Evolutionary conservation across 2,113 vertebrate species (phyloP).

Genomic region (Gambusia affinis): DNA sequence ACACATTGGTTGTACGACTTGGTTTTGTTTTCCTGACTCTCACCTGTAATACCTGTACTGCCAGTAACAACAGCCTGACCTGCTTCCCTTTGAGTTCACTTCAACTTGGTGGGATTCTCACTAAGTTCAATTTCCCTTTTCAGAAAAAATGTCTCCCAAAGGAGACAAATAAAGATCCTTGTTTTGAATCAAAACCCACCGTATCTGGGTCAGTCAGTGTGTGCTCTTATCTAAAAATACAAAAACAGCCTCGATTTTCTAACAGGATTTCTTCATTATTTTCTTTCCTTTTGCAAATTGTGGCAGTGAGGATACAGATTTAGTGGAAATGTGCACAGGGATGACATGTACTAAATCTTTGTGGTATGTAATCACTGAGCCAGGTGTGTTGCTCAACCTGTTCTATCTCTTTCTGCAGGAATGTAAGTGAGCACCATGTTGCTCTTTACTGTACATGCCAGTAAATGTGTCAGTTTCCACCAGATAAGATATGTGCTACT

Average conservation of each 20-base stretch:
- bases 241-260: background rate
- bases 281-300: background rate
- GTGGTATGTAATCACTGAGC: background rate
- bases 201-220: no score
- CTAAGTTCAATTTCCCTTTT: no score
- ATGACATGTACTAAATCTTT: background rate
- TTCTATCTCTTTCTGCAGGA: background rate
- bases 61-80: background rate
- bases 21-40: background rate
- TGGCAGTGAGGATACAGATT: background rate
- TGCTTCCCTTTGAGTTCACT: background rate
- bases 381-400: background rate
- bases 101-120: background rate
- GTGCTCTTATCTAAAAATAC: background rate
- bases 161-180: no score
- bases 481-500: background rate
- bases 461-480: background rate
- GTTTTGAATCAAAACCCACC: no score
- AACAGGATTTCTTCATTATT: background rate
- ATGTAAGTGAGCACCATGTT: no score
- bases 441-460: background rate
- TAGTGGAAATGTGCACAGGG: background rate
- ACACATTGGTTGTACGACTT: background rate
- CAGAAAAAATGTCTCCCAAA: no score
- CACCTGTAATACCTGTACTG: background rate